Conservation (phyloP, 2,113 vertebrate genomes). For the Catharus bicknelli region DNA sequence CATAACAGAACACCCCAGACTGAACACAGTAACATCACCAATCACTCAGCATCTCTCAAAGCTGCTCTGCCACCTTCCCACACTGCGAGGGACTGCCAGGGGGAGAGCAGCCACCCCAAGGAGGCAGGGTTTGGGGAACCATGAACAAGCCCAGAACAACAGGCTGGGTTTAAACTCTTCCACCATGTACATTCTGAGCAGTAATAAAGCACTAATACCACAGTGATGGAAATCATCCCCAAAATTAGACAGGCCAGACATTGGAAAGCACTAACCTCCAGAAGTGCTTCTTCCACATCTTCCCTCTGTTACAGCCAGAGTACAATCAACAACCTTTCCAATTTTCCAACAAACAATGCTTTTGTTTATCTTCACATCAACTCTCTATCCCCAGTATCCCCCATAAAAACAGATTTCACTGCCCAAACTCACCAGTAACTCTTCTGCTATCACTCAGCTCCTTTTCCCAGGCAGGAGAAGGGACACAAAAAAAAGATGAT, state of each 20-base stretch:
- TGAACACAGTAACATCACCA: neutral
- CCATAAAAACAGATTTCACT: rapidly evolving
- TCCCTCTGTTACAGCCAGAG: neutral
- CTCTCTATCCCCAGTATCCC: too few species aligned
- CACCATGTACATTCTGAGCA: rapidly evolving
- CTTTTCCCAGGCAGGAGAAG: neutral
- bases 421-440: neutral
- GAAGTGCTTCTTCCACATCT: neutral
- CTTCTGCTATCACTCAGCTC: neutral
- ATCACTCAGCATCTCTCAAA: neutral
- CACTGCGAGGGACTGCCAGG: rapidly evolving
- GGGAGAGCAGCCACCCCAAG: neutral
- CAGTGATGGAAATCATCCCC: neutral
- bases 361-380: neutral
- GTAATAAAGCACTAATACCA: rapidly evolving
- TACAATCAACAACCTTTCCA: rapidly evolving
- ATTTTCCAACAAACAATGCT: rapidly evolving
- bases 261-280: neutral
- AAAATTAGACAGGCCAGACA: neutral
- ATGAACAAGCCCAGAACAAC: rapidly evolving
- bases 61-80: neutral
- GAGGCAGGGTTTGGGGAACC: neutral
- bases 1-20: neutral
- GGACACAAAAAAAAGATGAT: rapidly evolving
- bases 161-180: neutral